Percentiles rank a stretch among this genome's conserved stretches.
phyloP scores from a whole-genome alignment of 2,888 invertebrate species.

The Drosophila mimica region DNA sequence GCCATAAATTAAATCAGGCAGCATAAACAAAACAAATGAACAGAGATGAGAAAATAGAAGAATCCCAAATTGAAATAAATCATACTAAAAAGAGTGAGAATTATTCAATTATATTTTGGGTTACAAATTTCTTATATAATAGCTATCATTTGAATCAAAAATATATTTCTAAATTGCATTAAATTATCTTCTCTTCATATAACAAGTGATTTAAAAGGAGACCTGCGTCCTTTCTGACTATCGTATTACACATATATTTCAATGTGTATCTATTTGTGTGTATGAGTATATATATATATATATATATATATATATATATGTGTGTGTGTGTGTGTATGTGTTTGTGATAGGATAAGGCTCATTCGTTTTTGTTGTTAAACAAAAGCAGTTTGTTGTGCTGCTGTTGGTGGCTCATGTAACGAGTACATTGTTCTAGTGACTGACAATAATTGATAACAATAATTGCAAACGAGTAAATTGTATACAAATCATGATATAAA shows the following conservation, averaged over 20 bases:
- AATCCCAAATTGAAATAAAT: not conserved
- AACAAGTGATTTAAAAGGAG: not conserved
- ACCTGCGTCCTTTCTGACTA: not conserved
- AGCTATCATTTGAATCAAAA: not conserved
- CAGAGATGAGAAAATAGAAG: constrained; percentile 7
- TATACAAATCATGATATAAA: constrained; percentile 18
- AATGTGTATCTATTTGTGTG: not conserved
- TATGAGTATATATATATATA: too few species aligned
- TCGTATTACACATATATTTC: not conserved
- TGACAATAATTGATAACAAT: constrained; percentile 58
- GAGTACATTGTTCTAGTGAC: constrained; percentile 30
- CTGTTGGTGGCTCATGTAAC: constrained; percentile 10
- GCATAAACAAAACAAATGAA: not conserved
- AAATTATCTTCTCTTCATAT: not conserved
- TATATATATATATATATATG: too few species aligned
- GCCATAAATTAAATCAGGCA: constrained; percentile 37
- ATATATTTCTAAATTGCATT: not conserved
- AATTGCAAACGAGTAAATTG: constrained; percentile 12
- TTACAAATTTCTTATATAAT: not conserved
- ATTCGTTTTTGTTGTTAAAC: constrained; percentile 41
- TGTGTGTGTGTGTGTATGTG: not conserved
- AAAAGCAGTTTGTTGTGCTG: constrained; percentile 25
- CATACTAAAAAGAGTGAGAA: not conserved
- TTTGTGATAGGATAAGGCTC: not conserved
- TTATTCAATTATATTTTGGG: not conserved